Evolutionary conservation across 2,113 vertebrate genomes (phyloP).

Genomic region (Epinephelus lanceolatus): DNA sequence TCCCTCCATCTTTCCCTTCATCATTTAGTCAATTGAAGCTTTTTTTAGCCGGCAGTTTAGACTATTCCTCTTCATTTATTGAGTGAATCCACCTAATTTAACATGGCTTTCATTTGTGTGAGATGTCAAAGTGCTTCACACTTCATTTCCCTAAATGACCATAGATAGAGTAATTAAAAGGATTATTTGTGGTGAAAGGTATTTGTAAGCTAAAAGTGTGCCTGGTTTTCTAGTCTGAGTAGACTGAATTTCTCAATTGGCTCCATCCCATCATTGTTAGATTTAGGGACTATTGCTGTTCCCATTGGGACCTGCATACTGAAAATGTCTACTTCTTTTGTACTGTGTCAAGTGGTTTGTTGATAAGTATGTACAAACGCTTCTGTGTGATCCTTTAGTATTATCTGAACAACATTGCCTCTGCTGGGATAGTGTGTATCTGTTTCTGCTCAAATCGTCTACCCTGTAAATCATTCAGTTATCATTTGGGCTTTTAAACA

Average conservation of each 20-base stretch:
- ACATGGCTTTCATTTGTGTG: not conserved
- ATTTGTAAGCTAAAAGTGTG: not conserved
- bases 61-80: not conserved
- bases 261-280: not conserved
- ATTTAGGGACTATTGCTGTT: not conserved
- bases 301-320: not conserved
- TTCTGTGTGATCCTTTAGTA: not conserved
- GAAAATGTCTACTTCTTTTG: not conserved
- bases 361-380: not conserved
- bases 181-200: not conserved
- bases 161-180: no score
- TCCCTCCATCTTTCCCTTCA: not conserved
- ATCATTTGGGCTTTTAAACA: not conserved
- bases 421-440: not conserved
- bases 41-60: not conserved
- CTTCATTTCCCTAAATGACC: not conserved
- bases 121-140: not conserved
- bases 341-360: not conserved
- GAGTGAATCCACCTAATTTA: not conserved
- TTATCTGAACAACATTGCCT: not conserved
- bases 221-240: not conserved
- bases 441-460: not conserved
- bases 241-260: not conserved
- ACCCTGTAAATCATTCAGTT: not conserved
- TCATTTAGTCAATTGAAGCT: constrained; percentile 4